Conservation (phyloP, 53 echinoderm and acorn worm genomes). For the Paracentrotus lividus region DNA sequence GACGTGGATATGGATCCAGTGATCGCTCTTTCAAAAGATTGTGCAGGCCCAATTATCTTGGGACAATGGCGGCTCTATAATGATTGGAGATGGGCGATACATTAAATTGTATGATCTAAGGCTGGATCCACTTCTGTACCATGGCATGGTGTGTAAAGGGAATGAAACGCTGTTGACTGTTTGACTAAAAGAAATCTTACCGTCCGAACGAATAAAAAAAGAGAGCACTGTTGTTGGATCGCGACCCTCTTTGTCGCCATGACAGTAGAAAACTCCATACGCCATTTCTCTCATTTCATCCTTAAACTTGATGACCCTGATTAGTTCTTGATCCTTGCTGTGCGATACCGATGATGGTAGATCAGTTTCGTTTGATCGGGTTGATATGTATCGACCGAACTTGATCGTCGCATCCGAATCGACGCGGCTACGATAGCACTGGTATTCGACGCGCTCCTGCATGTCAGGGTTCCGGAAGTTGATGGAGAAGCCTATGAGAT, state of each 20-base stretch:
- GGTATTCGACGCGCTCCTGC: slow-evolving; percentile 27
- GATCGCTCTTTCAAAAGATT: no score
- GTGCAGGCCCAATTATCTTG: no score
- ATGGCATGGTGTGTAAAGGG: no score
- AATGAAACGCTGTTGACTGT: no score
- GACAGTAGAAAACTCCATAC: slow-evolving; percentile 57
- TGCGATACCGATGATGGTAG: background rate
- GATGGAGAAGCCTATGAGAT: slow-evolving; percentile 29
- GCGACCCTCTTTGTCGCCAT: background rate
- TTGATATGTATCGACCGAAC: slow-evolving; percentile 59
- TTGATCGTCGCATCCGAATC: slow-evolving; percentile 19
- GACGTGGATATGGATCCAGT: no score
- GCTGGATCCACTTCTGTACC: no score
- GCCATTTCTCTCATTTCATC: background rate
- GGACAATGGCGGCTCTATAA: no score
- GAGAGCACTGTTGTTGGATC: slow-evolving; percentile 32
- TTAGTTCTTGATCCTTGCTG: slow-evolving; percentile 16
- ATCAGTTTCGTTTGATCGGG: slow-evolving; percentile 54
- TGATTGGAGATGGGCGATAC: no score
- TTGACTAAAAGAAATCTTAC: slow-evolving; percentile 43
- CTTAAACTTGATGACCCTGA: slow-evolving; percentile 30
- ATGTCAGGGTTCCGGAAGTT: background rate
- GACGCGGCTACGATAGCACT: slow-evolving; percentile 44
- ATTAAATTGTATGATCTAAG: no score
- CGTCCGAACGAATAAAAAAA: slow-evolving; percentile 34